These are phyloP conservation scores for Cecidostiba fungosa DNA, from an alignment of 2,888 invertebrate genomes.

Conservation along the genomic window DNA sequence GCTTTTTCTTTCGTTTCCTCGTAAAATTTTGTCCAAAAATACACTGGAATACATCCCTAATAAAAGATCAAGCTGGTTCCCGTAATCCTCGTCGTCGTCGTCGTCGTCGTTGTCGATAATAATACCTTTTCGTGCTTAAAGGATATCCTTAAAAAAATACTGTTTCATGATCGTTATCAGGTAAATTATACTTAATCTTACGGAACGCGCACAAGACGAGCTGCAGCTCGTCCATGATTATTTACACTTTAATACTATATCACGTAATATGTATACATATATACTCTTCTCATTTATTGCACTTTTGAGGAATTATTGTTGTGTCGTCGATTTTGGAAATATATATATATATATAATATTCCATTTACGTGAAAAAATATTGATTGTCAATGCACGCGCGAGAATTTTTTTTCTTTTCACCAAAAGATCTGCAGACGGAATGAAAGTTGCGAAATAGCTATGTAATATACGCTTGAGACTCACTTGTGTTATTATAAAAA, in stretches of 20 bases:
- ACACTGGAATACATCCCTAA: background rate
- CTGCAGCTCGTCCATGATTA: slow-evolving; percentile 37
- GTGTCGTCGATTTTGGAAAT: background rate
- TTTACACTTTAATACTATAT: slow-evolving; percentile 63
- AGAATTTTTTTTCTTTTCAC: too few relatives aligned
- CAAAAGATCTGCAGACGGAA: too few relatives aligned
- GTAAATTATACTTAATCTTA: slow-evolving; percentile 50
- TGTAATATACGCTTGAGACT: background rate
- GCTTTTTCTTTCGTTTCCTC: slow-evolving; percentile 11
- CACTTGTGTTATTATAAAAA: background rate
- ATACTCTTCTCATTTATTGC: slow-evolving; percentile 50
- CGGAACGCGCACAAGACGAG: slow-evolving; percentile 40
- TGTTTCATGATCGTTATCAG: slow-evolving; percentile 53
- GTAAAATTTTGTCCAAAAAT: slow-evolving; percentile 34
- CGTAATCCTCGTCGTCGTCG: slow-evolving; percentile 21
- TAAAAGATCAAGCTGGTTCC: background rate
- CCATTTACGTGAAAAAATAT: slow-evolving; percentile 14
- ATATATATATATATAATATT: background rate
- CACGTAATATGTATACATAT: slow-evolving; percentile 53
- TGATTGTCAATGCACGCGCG: background rate
- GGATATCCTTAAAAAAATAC: slow-evolving; percentile 52
- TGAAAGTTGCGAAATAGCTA: background rate
- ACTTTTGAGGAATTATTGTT: slow-evolving; percentile 41
- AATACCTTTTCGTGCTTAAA: slow-evolving; percentile 23
- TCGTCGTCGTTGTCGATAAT: slow-evolving; percentile 45